Evolutionary conservation across 2,888 invertebrate species (phyloP).

Genomic region (Cheilosia soror): DNA sequence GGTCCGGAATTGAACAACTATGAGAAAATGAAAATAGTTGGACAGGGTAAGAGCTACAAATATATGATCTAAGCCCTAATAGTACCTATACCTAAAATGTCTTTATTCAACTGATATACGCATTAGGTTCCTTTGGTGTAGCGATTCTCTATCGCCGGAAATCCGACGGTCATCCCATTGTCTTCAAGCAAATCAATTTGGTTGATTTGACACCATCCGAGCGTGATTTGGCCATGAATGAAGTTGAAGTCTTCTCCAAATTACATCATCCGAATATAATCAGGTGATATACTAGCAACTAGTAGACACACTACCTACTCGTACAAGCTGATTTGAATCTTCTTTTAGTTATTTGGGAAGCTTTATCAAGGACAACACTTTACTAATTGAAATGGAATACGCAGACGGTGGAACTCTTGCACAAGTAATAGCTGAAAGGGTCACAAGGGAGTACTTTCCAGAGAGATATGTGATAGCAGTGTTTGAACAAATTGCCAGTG

Average conservation of each 20-base stretch:
- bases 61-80: background rate
- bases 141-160: constrained; percentile 88
- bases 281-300: constrained; percentile 79
- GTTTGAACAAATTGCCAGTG: constrained; percentile 88
- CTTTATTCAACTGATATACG: background rate
- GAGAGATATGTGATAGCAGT: constrained; percentile 87
- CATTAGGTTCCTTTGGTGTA: constrained; percentile 87
- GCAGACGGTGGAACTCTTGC: constrained; percentile 90
- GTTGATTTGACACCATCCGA: constrained; percentile 88
- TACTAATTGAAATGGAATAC: constrained; percentile 92
- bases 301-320: background rate
- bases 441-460: constrained; percentile 84
- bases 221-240: constrained; percentile 88
- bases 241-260: constrained; percentile 88
- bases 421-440: constrained; percentile 86
- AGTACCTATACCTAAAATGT: background rate
- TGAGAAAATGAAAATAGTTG: constrained; percentile 82
- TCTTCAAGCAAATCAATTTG: constrained; percentile 90
- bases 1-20: constrained; percentile 81
- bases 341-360: constrained; percentile 87
- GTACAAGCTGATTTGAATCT: constrained; percentile 20
- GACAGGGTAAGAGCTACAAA: constrained; percentile 78
- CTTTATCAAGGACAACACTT: constrained; percentile 88
- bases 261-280: constrained; percentile 90
- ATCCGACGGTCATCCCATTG: constrained; percentile 87